Conservation (phyloP, 2,888 invertebrate genomes). For the Troides helena region DNA sequence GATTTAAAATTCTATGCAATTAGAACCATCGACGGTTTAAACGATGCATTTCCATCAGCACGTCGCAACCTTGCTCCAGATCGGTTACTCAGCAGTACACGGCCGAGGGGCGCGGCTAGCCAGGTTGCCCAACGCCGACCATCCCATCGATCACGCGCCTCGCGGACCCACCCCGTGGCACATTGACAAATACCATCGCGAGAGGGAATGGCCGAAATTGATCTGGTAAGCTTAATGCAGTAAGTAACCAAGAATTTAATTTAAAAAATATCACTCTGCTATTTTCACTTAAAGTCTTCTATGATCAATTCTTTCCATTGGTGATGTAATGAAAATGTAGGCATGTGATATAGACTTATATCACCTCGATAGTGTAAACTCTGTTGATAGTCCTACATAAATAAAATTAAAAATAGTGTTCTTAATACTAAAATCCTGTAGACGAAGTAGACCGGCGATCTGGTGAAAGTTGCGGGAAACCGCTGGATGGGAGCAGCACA, state of each 20-base stretch:
- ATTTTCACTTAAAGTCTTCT: too few species aligned
- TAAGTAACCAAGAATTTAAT: constrained; percentile 3
- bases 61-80: constrained; percentile 35
- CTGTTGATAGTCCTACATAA: too few species aligned
- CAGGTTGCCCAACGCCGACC: constrained; percentile 58
- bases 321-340: too few species aligned
- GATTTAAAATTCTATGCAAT: neutral
- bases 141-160: constrained; percentile 71
- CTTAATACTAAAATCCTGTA: too few species aligned
- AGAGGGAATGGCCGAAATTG: constrained; percentile 31
- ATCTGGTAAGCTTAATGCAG: constrained; percentile 12
- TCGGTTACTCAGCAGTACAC: constrained; percentile 11
- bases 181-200: constrained; percentile 56
- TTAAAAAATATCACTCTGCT: neutral
- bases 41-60: neutral
- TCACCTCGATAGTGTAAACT: too few species aligned
- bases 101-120: constrained; percentile 19
- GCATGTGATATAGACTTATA: too few species aligned
- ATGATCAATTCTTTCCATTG: too few species aligned
- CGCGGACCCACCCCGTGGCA: constrained; percentile 51
- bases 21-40: neutral
- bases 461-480: too few species aligned
- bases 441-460: too few species aligned
- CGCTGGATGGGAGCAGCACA: too few species aligned
- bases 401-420: too few species aligned